phyloP scores from a whole-genome alignment of 2,113 vertebrate species.

The Rhinopithecus roxellana region DNA sequence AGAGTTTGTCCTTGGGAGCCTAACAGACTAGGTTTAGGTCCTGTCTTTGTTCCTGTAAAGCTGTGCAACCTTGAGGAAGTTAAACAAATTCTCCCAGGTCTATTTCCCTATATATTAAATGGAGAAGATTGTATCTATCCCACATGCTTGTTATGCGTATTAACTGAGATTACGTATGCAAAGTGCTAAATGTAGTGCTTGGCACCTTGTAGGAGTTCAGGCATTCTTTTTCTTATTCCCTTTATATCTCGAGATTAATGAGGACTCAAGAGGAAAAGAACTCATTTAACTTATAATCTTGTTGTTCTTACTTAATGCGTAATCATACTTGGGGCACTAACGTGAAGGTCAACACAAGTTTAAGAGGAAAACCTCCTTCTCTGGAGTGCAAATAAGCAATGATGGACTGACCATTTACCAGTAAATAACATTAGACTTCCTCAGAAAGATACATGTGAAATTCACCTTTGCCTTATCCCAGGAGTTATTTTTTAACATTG shows the following conservation, averaged over 20 bases:
- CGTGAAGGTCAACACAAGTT: background rate
- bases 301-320: background rate
- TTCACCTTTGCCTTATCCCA: background rate
- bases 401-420: background rate
- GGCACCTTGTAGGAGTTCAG: background rate
- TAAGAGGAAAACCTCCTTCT: conserved; percentile 33
- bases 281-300: conserved; percentile 31
- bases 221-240: background rate
- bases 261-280: background rate
- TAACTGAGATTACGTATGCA: background rate
- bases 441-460: background rate
- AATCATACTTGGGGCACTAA: background rate
- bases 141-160: background rate
- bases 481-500: background rate
- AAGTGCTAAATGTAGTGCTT: background rate
- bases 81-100: background rate
- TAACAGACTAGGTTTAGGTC: background rate
- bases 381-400: conserved; percentile 19
- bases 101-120: background rate
- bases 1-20: background rate
- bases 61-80: background rate
- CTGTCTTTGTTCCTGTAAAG: background rate
- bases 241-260: conserved; percentile 17
- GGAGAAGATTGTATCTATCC: background rate
- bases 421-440: background rate